Base-by-base conservation (phyloP, 2,888 invertebrate genomes). In the Diarsia dahlii region DNA sequence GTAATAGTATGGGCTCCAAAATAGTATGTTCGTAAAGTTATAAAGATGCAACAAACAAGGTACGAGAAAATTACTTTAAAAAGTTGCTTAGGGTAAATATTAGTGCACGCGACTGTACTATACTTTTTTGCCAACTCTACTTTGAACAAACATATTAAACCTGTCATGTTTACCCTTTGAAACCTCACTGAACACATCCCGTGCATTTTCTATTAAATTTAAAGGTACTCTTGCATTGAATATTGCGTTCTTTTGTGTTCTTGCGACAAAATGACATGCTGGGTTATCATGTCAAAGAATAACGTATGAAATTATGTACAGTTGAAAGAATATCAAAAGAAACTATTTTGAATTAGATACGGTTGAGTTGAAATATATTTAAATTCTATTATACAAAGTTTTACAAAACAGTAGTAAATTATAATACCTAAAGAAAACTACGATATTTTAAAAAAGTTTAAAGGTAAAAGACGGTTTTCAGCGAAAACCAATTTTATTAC, bases 171-270 rank as follows among this genome's bases (percentile, higher is more conserved):
- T 23, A 34, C 39, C 18, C n/a, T 6, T 66, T 28, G 9, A 46
- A 34, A 45, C 8, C 1, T 28, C 48, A 48, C 48, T 80, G 65
- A 80, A 73, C 54, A 50, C 20, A 4, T 20, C 73, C 45, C 64
- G 2, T 54, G 67, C 45, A 50, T 45, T 18, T 65, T 58, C 64
- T 72, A 67, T 67, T 73, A 67, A 65, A 6, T 70, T 69, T 54
- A 67, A 78, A 64, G 68, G 18, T 52, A 52, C 45, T 65, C 64
- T 50, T 65, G 50, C 48, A 78, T 64, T 62, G 5, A 62, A 81
- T 78, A 81, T 82, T 83, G 58, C 65, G 72, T 74, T 50, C 50
- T 56, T 75, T 80, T 75, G 70, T 66, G 45, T 45, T 34, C 28
- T 46, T 66, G 56, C 8, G 56, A 34, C 3, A n/a, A 58, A 46